Evolutionary conservation across 2,113 vertebrate genomes (phyloP), one percentile per base, ranked within the genome.

Genomic region (Pica pica): DNA sequence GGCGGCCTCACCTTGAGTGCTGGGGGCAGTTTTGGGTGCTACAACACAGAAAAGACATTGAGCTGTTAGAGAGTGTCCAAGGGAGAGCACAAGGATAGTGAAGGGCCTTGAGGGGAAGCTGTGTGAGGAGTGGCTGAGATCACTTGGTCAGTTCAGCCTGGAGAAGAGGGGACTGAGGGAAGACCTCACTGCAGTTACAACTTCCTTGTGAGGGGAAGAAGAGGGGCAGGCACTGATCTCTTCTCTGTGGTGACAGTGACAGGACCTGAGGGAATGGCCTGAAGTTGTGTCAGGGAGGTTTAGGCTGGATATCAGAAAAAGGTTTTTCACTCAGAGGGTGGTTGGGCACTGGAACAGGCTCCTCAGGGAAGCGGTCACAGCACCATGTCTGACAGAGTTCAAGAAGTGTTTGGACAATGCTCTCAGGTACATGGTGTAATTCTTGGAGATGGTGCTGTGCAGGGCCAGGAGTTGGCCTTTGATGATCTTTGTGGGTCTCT

Each of bases 1-100:
- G 5, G 13, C 0, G 0, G 27, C 17, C 26, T 71, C 47, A 44
- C 21, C 47, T 44, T 1, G 0, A 37, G 31, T 21, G 13, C 31
- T 73, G 33, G 27, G 35, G 27, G 4, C 39, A 44, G 33, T 1
- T 35, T 2, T 63, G 16, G 13, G 56, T 53, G 17, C 3, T 21
- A 37, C 17, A 70, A 1, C 9, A 4, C 5, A n/a, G 14, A 5
- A 24, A 44, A 61, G 27, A 4, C 7, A 13, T 11, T 14, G 13
- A 64, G 4, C 6, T 24, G 6, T 28, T n/a, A 39, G 11, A 63
- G 39, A 33, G 7, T 10, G 24, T 24, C 9, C 30, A 41, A 65
- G n/a, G 14, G 22, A 33, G 57, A 12, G 8, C n/a, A 33, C 0
- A 0, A 47, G 2, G 28, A 56, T 23, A 5, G 4, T 16, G 20